A percentile compares a stretch with the other conserved stretches of the same genome.
phyloP scores from a whole-genome alignment of 2,113 vertebrate genomes.

The Rhinolophus ferrumequinum region DNA sequence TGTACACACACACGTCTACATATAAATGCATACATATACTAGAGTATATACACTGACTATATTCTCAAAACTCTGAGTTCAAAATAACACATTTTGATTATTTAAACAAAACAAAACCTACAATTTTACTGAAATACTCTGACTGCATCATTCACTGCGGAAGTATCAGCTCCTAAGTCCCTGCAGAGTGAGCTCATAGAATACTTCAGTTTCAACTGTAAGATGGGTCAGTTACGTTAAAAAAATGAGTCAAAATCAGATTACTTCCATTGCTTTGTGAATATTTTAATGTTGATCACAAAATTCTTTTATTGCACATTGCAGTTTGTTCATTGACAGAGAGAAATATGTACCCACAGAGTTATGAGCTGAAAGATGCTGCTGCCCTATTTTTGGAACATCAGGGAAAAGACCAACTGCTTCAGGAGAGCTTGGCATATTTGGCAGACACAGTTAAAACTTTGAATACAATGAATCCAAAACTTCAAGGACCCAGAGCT shows the following conservation, averaged over 20 bases:
- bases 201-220: not conserved
- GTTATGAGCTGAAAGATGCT: not conserved
- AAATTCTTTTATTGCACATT: not conserved
- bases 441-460: slow-evolving; percentile 45
- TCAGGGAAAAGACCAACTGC: slow-evolving; percentile 26
- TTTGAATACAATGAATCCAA: slow-evolving; percentile 54
- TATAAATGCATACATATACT: not conserved
- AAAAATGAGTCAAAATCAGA: not conserved
- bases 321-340: slow-evolving; percentile 3
- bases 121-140: not conserved
- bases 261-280: not conserved
- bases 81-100: not conserved
- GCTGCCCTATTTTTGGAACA: slow-evolving; percentile 65
- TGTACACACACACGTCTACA: not conserved
- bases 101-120: not conserved
- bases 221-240: not conserved
- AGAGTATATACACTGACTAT: not conserved
- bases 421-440: not conserved
- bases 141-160: not conserved
- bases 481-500: slow-evolving; percentile 42
- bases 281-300: not conserved
- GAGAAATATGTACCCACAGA: slow-evolving; percentile 16
- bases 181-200: not conserved
- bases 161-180: not conserved
- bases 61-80: not conserved